Evolutionary conservation across 1,140 invertebrate genomes (phyloP), one percentile per base, ranked within the genome.

Genomic region (Nasonia longicornis): DNA sequence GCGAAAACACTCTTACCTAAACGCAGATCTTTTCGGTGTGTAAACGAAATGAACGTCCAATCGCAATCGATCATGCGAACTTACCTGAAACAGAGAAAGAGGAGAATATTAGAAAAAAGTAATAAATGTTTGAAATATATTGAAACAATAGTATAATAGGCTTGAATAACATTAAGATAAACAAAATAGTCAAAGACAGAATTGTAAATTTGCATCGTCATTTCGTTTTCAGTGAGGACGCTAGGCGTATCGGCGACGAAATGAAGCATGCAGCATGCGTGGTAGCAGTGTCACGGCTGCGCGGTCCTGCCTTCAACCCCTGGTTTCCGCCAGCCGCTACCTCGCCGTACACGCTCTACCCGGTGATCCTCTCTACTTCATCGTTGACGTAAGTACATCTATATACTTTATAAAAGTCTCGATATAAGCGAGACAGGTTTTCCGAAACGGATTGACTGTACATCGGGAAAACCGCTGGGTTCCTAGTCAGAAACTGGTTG

Each of bases 291-390:
- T 91, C 89, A 91, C 90, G 89, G 90, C 89, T 91, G 89, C 89
- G 90, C 90, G 89, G 90, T 90, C 89, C 89, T 91, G 90, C 89
- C 90, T 89, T 90, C 90, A 90, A 90, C 90, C 90, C 88, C 89
- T 92, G 89, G 91, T 92, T 87, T 92, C 92, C 88, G 91, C 92
- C 87, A 92, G 92, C 86, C 91, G 92, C 85, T 93, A 93, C 88
- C 91, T 93, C 87, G 93, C 92, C 84, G 92, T 94, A 84, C 92
- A 93, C 87, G 91, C 92, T 84, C 91, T 93, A 81, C 91, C 92
- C 73, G 92, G 92, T 89, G 91, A 94, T 87, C 93, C 92, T 69
- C 91, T 94, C 85, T 93, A 93, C 87, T 94, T 94, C 88, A 90
- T 93, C 84, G 93, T 94, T 79, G 92, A 93, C 89, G 93, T 93